phyloP scores from a whole-genome alignment of 1,140 invertebrate species.

The Drosophila repletoides region DNA sequence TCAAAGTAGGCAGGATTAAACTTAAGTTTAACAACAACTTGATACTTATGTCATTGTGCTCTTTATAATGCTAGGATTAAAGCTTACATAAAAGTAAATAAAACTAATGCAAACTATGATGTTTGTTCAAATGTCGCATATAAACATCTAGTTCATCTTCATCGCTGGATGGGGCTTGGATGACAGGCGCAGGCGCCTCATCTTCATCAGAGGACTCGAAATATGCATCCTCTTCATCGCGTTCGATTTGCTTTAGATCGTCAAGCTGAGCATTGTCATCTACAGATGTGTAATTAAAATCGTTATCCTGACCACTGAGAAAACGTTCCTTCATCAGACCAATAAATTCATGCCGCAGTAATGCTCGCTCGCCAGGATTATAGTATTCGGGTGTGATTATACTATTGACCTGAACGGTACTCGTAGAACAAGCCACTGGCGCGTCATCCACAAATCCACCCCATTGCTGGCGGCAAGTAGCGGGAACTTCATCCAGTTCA shows the following conservation, averaged over 20 bases:
- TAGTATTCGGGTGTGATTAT: slow-evolving; percentile 81
- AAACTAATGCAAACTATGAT: slow-evolving; percentile 63
- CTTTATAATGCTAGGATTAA: slow-evolving; percentile 24
- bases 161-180: slow-evolving; percentile 18
- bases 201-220: slow-evolving; percentile 88
- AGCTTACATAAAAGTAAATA: slow-evolving; percentile 20
- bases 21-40: slow-evolving; percentile 13
- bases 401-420: slow-evolving; percentile 17
- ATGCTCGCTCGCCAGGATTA: slow-evolving; percentile 83
- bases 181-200: slow-evolving; percentile 15
- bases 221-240: slow-evolving; percentile 94
- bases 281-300: slow-evolving; percentile 89
- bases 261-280: slow-evolving; percentile 92
- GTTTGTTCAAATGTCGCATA: slow-evolving; percentile 86
- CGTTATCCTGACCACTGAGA: slow-evolving; percentile 90
- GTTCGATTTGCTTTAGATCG: slow-evolving; percentile 86
- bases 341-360: slow-evolving; percentile 92
- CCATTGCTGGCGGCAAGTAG: slow-evolving; percentile 62
- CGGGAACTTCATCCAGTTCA: slow-evolving; percentile 55
- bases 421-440: slow-evolving; percentile 63
- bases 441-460: slow-evolving; percentile 65
- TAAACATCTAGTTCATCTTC: slow-evolving; percentile 90
- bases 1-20: background rate
- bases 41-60: slow-evolving; percentile 13
- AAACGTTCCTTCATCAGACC: slow-evolving; percentile 94